Base-by-base conservation (phyloP, 2,888 invertebrate species). In the Melinaea marsaeus region DNA sequence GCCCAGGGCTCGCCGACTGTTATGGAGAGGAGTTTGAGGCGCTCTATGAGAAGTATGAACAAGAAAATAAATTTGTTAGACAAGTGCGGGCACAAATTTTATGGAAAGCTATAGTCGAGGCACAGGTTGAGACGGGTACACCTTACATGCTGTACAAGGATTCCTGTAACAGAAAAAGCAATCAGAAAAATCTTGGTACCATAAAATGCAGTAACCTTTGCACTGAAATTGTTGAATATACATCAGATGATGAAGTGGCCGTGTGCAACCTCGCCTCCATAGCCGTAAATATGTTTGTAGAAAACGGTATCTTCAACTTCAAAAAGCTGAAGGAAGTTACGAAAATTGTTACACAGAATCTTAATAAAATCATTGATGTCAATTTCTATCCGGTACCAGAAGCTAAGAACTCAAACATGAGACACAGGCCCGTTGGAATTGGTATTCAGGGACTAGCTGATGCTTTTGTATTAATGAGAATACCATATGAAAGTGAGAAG, bases 381-480 rank as follows among this genome's bases (percentile, higher is more conserved):
- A 99, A 99, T 86, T 98, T 92, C 84, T 99, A 99, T 83, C 99
- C 99, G 0, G 92, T 99, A 35, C 94, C 94, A 13, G 98, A 99
- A 91, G 97, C 98, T 37, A 92, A 88, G 77, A 92, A 86, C 35
- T 99, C 99, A 0, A 99, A 99, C 85, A 93, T 95, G 86, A 93
- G 96, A 62, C 96, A 96, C 75, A 91, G 96, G 55, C 96, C 96
- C 0, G 95, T 97, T 72, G 96, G 96, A 48, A 98, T 99, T 79
- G 99, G 99, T 5, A 95, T 99, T 57, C 99, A 99, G 88, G 99
- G 99, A 3, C 90, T 99, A 67, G 99, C 99, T 0, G 99, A 99
- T 90, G 94, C 99, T 11, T 98, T 99, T 83, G 95, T 99, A 68
- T 86, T 98, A 57, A 95, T 99, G 96, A 92, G 98, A 57, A 93